Evolutionary conservation across 1,140 invertebrate species (phyloP), one percentile per base, ranked within the genome.

Genomic region (Varroa destructor): DNA sequence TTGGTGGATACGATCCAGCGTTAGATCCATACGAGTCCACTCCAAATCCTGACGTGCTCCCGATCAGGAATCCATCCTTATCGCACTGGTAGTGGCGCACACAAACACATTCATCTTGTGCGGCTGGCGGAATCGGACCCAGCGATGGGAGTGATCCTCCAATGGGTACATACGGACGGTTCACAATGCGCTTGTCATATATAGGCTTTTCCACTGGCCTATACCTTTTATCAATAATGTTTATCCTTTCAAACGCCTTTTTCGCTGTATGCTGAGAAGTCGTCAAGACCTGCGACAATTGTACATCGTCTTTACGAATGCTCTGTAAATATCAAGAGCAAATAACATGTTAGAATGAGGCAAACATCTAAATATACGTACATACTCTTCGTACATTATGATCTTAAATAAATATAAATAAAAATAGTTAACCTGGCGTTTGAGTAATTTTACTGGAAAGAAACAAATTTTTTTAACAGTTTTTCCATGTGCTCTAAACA

Each of bases 1-100:
- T 37, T 12, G 61, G 61, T n/a, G 61, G 61, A 46, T 67, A 67
- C 40, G 61, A 67, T 67, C 61, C 61, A 2, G 61, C 61, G 61
- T 67, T 67, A 10, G 61, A 37, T 37, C 12, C 40, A 40, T 36
- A 43, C 40, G 40, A 43, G 37, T 67, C 61, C 40, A 37, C 36
- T 3, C 61, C 61, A 46, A 46, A 40, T 4, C 3, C 46, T 14
- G 61, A 67, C 3, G 25, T 40, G 57, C 36, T 6, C 40, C 61
- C 37, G 61, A 67, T 40, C 14, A 67, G 61, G 61, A 36, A 67
- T 40, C 61, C 61, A 67, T 67, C 37, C 8, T 37, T 67, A 5
- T 10, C 61, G 61, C 61, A 67, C 40, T 67, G 61, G 37, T 67
- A 67, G 36, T 67, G 61, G 40, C 12, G 61, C 14, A 67, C 61